Evolutionary conservation across 2,113 vertebrate genomes (phyloP).

Genomic region (Malurus elegans): DNA sequence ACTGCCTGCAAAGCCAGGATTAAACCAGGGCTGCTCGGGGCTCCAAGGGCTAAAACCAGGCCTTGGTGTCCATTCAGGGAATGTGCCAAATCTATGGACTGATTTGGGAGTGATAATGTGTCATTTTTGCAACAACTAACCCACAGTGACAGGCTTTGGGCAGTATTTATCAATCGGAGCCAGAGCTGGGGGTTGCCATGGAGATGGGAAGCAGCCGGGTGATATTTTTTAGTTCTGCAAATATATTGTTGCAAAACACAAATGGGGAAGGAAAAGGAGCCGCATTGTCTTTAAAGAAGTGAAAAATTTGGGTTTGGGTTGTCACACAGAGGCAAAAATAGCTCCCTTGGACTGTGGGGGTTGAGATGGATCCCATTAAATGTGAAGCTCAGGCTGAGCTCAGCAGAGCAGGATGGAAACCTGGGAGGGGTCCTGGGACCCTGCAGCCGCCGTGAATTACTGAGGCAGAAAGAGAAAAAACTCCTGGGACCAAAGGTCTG

Average conservation of each 20-base stretch:
- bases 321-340: background rate
- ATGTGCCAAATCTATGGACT: background rate
- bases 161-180: constrained; percentile 48
- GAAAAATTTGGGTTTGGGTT: background rate
- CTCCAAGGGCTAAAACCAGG: background rate
- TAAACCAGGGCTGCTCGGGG: background rate
- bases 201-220: constrained; percentile 58
- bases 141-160: background rate
- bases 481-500: background rate
- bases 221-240: constrained; percentile 46
- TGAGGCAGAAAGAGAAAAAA: background rate
- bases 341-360: background rate
- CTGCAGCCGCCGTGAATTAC: background rate
- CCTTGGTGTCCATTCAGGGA: background rate
- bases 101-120: background rate
- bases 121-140: background rate
- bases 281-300: background rate
- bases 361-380: background rate
- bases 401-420: background rate
- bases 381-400: background rate
- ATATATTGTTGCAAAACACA: constrained; percentile 37
- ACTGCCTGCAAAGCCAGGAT: background rate
- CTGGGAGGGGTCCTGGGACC: background rate
- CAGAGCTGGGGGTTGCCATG: constrained; percentile 68
- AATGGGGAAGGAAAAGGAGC: background rate